Evolutionary conservation across 2,113 vertebrate species (phyloP), one percentile per base, ranked within the genome.

Genomic region (Rhombomys opimus): DNA sequence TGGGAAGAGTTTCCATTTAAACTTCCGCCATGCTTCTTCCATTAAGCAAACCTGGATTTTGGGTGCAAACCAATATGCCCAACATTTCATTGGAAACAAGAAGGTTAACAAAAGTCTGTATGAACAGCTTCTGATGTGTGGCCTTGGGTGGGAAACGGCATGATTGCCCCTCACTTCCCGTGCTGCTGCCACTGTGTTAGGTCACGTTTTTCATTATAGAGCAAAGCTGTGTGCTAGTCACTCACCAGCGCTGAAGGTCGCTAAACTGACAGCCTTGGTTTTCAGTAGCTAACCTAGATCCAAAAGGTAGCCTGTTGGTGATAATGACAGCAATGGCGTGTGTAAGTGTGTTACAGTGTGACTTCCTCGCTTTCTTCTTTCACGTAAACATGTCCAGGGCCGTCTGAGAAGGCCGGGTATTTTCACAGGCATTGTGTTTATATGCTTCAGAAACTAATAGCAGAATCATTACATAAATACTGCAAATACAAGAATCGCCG

Each of bases 1-100:
- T 89, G 67, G 80, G 8, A 84, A 94, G 35, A 82, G 6, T 93
- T 97, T 95, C 72, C 70, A 61, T 91, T 90, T 94, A 72, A 72
- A 92, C 50, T 89, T 91, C 73, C 90, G 0, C 77, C 63, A 81
- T 5, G 17, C 3, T 95, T 95, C 57, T 96, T 97, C 78, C 94
- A 30, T 95, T n/a, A 57, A 97, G 32, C 38, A 4, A 5, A 5
- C 95, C 22, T 91, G 73, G 87, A 50, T 94, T 92, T 85, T 94
- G 73, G 52, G 20, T 59, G 18, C 77, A 93, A 95, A 50, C n/a
- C 35, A 81, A 20, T 38, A 77, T 76, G 86, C 32, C 70, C 50
- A 84, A 80, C 35, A 61, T 92, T 90, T 90, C n/a, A 70, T 35
- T 63, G 70, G 57, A 92, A 93, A 86, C 85, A 92, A 35, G 81